phyloP scores from a whole-genome alignment of 1,140 invertebrate species.

The Cyphomyrmex costatus region DNA sequence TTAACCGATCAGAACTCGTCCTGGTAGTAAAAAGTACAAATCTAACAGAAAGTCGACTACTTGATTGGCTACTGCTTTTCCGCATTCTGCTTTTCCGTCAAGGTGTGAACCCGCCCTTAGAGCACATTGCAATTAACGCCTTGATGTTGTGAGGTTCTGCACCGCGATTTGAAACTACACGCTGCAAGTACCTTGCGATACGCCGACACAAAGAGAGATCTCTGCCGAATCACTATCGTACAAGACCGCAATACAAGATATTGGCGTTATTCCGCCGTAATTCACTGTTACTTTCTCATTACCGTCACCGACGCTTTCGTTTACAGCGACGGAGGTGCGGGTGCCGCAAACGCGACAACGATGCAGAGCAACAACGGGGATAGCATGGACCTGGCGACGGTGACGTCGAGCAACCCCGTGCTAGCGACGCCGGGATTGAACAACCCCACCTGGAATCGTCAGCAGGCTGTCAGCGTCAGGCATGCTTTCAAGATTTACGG shows the following conservation, averaged over 20 bases:
- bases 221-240: neutral
- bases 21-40: too few species aligned
- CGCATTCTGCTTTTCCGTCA: too few species aligned
- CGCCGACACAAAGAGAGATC: neutral
- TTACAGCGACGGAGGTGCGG: slow-evolving; percentile 78
- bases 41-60: too few species aligned
- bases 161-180: neutral
- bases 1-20: too few species aligned
- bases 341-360: slow-evolving; percentile 68
- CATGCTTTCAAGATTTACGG: slow-evolving; percentile 96
- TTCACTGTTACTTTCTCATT: slow-evolving; percentile 6
- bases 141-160: neutral
- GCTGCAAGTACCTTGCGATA: neutral
- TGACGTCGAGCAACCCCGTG: slow-evolving; percentile 74
- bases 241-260: slow-evolving; percentile 30
- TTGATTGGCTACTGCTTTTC: too few species aligned
- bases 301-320: slow-evolving; percentile 24
- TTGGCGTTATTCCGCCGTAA: slow-evolving; percentile 6
- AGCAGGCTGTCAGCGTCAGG: slow-evolving; percentile 94
- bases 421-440: slow-evolving; percentile 83
- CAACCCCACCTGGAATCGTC: slow-evolving; percentile 88
- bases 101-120: too few species aligned
- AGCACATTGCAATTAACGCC: neutral
- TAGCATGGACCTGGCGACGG: slow-evolving; percentile 71
- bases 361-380: slow-evolving; percentile 79